phyloP scores from a whole-genome alignment of 2,113 vertebrate species.

The Pterophyllum scalare region DNA sequence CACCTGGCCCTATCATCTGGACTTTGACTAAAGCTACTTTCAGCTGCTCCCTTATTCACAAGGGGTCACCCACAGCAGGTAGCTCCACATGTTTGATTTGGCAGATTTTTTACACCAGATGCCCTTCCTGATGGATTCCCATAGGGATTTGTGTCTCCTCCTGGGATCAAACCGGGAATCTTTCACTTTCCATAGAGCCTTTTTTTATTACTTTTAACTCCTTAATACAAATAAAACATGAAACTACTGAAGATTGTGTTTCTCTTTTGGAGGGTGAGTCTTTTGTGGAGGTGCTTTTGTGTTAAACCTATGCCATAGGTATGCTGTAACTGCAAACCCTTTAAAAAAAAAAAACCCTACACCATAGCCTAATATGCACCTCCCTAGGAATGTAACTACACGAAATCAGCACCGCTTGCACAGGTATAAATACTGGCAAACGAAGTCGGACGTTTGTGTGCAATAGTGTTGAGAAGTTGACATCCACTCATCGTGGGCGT shows the following conservation, averaged over 20 bases:
- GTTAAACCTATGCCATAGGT: neutral
- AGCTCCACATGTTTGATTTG: neutral
- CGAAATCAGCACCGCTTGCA: neutral
- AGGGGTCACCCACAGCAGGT: slow-evolving; percentile 4
- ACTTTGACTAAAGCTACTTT: neutral
- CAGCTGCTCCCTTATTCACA: neutral
- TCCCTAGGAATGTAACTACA: neutral
- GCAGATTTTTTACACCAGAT: neutral
- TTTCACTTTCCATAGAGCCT: neutral
- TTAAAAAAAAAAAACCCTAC: neutral
- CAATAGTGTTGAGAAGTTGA: neutral
- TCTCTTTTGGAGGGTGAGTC: neutral
- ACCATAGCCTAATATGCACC: neutral
- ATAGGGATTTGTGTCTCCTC: neutral
- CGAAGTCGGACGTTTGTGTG: neutral
- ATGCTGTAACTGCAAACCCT: neutral
- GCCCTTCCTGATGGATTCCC: neutral
- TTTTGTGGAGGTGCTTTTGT: neutral
- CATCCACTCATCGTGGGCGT: neutral
- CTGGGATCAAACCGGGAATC: neutral
- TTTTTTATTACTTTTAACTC: neutral
- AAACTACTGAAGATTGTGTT: too few species aligned
- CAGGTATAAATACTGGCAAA: neutral
- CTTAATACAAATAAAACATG: neutral
- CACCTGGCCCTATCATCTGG: too few species aligned